Evolutionary conservation across 2,888 invertebrate genomes (phyloP), one percentile per base, ranked within the genome.

Genomic region (Meta bourneti): DNA sequence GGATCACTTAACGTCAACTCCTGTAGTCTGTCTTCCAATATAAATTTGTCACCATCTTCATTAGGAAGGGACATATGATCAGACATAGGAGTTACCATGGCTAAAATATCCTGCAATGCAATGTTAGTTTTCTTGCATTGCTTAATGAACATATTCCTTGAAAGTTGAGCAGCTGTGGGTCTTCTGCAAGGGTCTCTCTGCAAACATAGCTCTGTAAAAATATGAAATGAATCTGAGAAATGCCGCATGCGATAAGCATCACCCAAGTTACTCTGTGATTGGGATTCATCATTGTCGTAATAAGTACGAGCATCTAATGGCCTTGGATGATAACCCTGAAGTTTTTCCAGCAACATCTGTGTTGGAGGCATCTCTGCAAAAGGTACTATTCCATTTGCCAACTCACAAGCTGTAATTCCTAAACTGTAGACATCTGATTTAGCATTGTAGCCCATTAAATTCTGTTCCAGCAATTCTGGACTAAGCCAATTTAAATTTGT

Each of bases 351-450:
- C 93, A 98, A 96, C 98, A 98, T 98, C 94, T 98, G 96, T 0
- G 98, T 98, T n/a, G 97, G 97, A 7, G 97, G 96, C 94, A 98
- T 97, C 94, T 97, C 98, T 0, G 96, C 96, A 95, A 98, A 98
- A 0, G 98, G 98, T 93, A 97, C 97, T 61, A 97, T 96, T 0
- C 98, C 98, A 95, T 98, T 98, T 74, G 97, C 98, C 91, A 98
- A 95, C 95, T 98, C 98, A 95, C 98, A 98, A 79, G 97, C 96
- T 6, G 97, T 96, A 93, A 98, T 97, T 48, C 99, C 99, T 74
- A 98, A 94, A 92, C 98, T 98, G 95, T 99, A 99, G 16, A 98
- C 97, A 95, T 99, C 99, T 0, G 98, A 97, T 94, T 97, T 97
- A 94, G 97, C 97, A 94, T 97, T 97, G 95, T 98, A 99, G 5